These are phyloP conservation scores for Acanthis flammea DNA, from an alignment of 2,797 vertebrate species.

Conservation along the genomic window DNA sequence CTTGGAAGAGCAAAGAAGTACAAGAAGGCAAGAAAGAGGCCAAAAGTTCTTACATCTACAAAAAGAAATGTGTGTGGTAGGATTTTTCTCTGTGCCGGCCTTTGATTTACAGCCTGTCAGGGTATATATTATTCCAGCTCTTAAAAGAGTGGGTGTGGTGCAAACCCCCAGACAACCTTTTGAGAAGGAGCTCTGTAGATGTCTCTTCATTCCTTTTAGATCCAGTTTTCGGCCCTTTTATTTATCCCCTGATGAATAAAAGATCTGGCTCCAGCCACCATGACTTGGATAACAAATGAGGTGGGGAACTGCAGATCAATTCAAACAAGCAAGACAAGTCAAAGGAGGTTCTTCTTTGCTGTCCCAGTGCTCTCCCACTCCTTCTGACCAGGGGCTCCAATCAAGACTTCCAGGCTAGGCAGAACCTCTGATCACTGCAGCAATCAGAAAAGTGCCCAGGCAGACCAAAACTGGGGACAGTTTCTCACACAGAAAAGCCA, in stretches of 20 bases:
- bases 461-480: background rate
- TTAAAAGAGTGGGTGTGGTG: background rate
- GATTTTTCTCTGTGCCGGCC: background rate
- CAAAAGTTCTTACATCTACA: background rate
- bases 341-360: background rate
- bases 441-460: background rate
- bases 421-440: background rate
- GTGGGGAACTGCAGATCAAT: background rate
- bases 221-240: background rate
- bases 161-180: background rate
- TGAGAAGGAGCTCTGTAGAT: background rate
- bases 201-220: background rate
- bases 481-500: background rate
- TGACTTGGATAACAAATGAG: background rate
- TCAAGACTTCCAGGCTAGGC: background rate
- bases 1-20: background rate
- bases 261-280: background rate
- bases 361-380: background rate
- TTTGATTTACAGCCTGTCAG: conserved; percentile 34
- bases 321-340: background rate
- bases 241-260: background rate
- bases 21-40: background rate
- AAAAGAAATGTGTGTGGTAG: background rate
- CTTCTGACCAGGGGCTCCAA: background rate
- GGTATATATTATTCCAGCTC: background rate